These are phyloP conservation scores for Callorhinus ursinus DNA, from an alignment of 2,113 vertebrate genomes.

Conservation along the genomic window DNA sequence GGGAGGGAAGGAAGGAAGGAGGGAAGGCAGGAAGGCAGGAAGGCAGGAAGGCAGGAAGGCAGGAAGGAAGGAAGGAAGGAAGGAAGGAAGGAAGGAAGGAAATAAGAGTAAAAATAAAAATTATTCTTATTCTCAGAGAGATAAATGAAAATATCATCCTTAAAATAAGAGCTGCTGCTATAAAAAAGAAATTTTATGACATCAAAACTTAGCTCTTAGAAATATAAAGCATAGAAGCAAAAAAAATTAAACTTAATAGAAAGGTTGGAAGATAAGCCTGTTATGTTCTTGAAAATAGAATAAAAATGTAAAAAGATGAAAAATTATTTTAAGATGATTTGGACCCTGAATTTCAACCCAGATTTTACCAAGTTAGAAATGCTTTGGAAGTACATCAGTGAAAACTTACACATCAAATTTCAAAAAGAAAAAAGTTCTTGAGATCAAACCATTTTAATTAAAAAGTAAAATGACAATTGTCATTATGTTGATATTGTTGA, in stretches of 20 bases:
- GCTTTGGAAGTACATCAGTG: neutral
- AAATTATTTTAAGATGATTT: neutral
- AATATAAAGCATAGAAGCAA: neutral
- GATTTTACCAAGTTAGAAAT: neutral
- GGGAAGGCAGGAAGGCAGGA: too few species aligned
- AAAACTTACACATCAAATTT: neutral
- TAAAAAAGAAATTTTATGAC: neutral
- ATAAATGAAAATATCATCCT: neutral
- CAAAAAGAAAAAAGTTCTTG: neutral
- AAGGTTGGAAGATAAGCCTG: neutral
- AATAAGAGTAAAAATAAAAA: neutral
- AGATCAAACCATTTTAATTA: neutral
- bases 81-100: too few species aligned
- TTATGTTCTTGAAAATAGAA: neutral
- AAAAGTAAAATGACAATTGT: neutral
- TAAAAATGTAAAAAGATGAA: neutral
- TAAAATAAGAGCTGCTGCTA: neutral
- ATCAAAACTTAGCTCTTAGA: neutral
- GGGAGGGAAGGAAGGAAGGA: too few species aligned
- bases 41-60: too few species aligned
- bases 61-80: too few species aligned
- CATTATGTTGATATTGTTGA: neutral
- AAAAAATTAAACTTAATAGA: neutral
- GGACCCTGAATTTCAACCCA: neutral
- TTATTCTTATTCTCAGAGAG: neutral